These are phyloP conservation scores for Eonycteris spelaea DNA, from an alignment of 2,113 vertebrate species.

Conservation along the genomic window DNA sequence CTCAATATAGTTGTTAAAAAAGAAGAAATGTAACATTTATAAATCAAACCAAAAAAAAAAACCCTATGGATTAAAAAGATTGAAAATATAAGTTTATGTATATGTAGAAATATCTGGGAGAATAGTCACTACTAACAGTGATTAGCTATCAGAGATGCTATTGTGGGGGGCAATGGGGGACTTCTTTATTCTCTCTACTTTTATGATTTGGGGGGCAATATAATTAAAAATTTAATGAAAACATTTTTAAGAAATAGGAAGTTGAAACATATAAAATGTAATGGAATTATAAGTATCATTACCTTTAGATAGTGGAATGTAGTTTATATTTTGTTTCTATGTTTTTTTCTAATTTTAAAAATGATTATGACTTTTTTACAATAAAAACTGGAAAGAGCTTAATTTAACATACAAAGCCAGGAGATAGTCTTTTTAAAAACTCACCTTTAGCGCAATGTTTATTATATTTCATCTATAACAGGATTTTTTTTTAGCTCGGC, in stretches of 20 bases:
- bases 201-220: background rate
- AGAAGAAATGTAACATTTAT: background rate
- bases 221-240: background rate
- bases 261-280: background rate
- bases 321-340: background rate
- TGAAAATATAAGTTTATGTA: background rate
- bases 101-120: background rate
- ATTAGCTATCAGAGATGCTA: background rate
- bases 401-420: background rate
- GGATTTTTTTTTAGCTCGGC: background rate
- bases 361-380: background rate
- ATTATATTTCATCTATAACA: background rate
- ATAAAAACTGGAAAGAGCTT: background rate
- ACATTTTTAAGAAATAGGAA: background rate
- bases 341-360: slow-evolving; percentile 3
- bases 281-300: background rate
- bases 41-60: background rate
- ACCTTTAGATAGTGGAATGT: background rate
- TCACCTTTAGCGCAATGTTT: background rate
- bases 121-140: background rate
- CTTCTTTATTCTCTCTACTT: background rate
- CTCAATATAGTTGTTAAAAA: background rate
- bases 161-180: background rate
- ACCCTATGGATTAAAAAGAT: background rate
- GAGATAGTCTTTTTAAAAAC: background rate